Evolutionary conservation across 92 coral and sea anemone species (phyloP).

Genomic region (Umimayanthus kanabou): DNA sequence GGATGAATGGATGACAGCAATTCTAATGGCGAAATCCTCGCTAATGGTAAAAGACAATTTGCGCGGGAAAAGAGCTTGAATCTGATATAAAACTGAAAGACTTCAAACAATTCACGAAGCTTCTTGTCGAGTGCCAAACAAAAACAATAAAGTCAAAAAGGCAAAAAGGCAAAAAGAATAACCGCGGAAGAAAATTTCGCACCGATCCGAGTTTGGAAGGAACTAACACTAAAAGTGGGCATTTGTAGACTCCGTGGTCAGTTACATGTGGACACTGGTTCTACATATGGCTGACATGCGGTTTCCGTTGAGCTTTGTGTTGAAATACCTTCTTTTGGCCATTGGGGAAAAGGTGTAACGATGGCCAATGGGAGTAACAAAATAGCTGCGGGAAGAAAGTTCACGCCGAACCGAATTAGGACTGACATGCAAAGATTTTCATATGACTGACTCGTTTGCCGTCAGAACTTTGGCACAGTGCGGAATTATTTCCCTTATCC

Average conservation of each 20-base stretch:
- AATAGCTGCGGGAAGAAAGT: slow-evolving; percentile 7
- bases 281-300: background rate
- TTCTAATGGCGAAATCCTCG: slow-evolving; percentile 28
- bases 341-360: background rate
- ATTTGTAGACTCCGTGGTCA: background rate
- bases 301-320: slow-evolving; percentile 24
- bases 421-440: background rate
- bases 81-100: background rate
- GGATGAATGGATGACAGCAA: slow-evolving; percentile 40
- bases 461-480: background rate
- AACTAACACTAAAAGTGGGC: background rate
- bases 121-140: background rate
- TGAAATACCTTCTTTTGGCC: slow-evolving; percentile 3
- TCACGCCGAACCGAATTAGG: background rate
- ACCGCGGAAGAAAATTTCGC: background rate
- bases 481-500: background rate
- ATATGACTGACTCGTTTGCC: background rate
- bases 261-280: background rate
- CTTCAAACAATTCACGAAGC: background rate
- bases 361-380: background rate
- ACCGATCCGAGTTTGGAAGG: background rate
- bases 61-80: background rate
- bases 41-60: slow-evolving; percentile 27
- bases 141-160: background rate
- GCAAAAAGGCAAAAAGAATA: background rate